Conservation (phyloP, 2,113 vertebrate species). For the Scortum barcoo region DNA sequence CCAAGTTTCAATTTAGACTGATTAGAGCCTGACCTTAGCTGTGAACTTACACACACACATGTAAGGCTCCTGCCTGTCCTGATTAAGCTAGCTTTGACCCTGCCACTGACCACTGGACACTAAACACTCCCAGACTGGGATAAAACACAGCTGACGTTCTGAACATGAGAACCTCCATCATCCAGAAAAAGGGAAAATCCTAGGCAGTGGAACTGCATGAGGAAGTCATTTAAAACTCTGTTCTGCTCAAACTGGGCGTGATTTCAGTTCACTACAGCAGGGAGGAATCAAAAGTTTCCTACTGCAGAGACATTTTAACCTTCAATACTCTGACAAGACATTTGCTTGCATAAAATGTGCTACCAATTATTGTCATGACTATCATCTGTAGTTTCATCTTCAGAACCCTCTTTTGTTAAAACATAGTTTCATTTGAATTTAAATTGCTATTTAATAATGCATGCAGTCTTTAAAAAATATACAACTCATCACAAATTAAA, state of each 20-base stretch:
- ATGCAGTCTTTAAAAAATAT: conserved; percentile 12
- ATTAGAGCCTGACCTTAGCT: conserved; percentile 75
- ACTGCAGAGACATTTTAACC: conserved; percentile 14
- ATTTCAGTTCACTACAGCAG: conserved; percentile 3
- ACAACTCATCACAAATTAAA: conserved; percentile 1
- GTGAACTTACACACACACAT: conserved; percentile 56
- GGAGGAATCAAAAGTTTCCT: neutral
- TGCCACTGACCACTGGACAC: conserved; percentile 74
- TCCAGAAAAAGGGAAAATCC: neutral
- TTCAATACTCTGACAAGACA: neutral
- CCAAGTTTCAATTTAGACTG: conserved; percentile 65
- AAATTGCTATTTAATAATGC: neutral
- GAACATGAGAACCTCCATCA: conserved; percentile 59
- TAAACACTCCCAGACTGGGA: conserved; percentile 75
- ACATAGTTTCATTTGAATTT: conserved; percentile 2
- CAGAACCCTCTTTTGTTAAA: neutral
- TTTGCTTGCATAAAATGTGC: neutral
- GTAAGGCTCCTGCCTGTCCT: conserved; percentile 58
- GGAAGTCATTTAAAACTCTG: conserved; percentile 71
- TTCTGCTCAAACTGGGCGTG: conserved; percentile 31
- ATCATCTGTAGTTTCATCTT: conserved; percentile 9
- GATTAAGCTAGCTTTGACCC: conserved; percentile 72
- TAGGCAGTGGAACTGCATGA: conserved; percentile 50
- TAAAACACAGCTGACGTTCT: conserved; percentile 55
- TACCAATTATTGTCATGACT: neutral